A percentile compares a stretch with the other conserved stretches of the same genome.
phyloP scores from a whole-genome alignment of 53 echinoderm and acorn worm genomes.

The Pentamera pediparva region DNA sequence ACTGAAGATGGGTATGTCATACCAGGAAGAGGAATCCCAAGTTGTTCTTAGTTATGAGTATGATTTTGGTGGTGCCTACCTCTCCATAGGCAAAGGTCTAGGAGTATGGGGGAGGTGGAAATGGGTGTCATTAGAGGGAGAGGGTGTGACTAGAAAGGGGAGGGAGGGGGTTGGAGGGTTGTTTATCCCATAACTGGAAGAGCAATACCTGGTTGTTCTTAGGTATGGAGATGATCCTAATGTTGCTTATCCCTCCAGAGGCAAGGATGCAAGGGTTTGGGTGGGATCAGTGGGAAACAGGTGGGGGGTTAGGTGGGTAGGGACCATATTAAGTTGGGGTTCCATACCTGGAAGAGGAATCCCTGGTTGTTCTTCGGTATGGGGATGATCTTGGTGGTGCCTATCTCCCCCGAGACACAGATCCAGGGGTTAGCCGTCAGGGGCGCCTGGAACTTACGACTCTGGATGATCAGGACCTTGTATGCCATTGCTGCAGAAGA shows the following conservation, averaged over 20 bases:
- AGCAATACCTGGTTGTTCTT: constrained; percentile 77
- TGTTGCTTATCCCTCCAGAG: constrained; percentile 74
- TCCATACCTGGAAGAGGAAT: constrained; percentile 79
- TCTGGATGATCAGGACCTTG: constrained; percentile 79
- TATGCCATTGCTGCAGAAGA: constrained; percentile 66
- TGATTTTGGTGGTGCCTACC: constrained; percentile 71
- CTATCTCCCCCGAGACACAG: constrained; percentile 81
- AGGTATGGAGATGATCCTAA: constrained; percentile 79
- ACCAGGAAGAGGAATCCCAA: constrained; percentile 90
- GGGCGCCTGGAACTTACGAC: constrained; percentile 90
- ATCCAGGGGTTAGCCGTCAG: constrained; percentile 93
- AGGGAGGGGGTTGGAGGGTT: background rate
- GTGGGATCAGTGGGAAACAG: too few relatives aligned
- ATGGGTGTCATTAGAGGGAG: too few relatives aligned
- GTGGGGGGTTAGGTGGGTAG: too few relatives aligned
- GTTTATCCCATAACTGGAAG: constrained; percentile 64
- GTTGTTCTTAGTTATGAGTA: constrained; percentile 76
- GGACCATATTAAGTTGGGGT: background rate
- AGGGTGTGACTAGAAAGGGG: background rate
- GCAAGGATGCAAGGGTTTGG: constrained; percentile 90
- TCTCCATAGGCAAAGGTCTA: constrained; percentile 89
- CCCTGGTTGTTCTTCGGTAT: constrained; percentile 82
- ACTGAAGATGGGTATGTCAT: constrained; percentile 1
- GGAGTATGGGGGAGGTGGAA: too few relatives aligned
- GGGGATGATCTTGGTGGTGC: constrained; percentile 74